phyloP scores from a whole-genome alignment of 2,888 invertebrate species.

The Spodoptera exigua region DNA sequence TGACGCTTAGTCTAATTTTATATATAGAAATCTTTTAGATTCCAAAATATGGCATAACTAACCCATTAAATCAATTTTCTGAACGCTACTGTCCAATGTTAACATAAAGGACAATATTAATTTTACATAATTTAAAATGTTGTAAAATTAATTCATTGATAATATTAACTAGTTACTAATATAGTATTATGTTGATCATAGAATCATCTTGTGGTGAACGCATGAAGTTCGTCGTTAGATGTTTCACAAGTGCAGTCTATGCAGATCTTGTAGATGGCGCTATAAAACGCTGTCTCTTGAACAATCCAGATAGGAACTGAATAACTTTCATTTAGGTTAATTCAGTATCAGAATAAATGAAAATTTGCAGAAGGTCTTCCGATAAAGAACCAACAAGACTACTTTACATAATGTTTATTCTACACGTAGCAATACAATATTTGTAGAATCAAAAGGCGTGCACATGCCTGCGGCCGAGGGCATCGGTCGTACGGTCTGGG shows the following conservation, averaged over 20 bases:
- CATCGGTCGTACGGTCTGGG: conserved; percentile 9
- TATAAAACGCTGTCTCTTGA: conserved; percentile 15
- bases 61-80: background rate
- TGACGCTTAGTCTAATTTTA: conserved; percentile 8
- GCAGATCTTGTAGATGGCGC: conserved; percentile 28
- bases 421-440: conserved; percentile 27
- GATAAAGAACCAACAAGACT: conserved; percentile 1
- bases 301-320: conserved; percentile 28
- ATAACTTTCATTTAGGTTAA: too few species aligned
- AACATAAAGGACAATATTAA: background rate
- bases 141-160: conserved; percentile 14
- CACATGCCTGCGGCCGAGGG: conserved; percentile 28
- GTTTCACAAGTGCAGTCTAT: conserved; percentile 13
- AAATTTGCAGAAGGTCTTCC: conserved; percentile 21
- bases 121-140: conserved; percentile 16
- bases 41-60: conserved; percentile 36
- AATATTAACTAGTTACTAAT: conserved; percentile 15
- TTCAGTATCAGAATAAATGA: background rate
- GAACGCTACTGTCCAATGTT: too few species aligned
- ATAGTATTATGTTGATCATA: conserved; percentile 9
- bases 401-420: conserved; percentile 1
- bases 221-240: conserved; percentile 7
- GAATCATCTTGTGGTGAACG: conserved; percentile 27
- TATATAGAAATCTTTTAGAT: conserved; percentile 31
- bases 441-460: conserved; percentile 46